Percentiles rank a stretch among this genome's conserved stretches.
These are phyloP conservation scores for Drosophila siamana DNA, from an alignment of 2,888 invertebrate species.

Conservation along the genomic window DNA sequence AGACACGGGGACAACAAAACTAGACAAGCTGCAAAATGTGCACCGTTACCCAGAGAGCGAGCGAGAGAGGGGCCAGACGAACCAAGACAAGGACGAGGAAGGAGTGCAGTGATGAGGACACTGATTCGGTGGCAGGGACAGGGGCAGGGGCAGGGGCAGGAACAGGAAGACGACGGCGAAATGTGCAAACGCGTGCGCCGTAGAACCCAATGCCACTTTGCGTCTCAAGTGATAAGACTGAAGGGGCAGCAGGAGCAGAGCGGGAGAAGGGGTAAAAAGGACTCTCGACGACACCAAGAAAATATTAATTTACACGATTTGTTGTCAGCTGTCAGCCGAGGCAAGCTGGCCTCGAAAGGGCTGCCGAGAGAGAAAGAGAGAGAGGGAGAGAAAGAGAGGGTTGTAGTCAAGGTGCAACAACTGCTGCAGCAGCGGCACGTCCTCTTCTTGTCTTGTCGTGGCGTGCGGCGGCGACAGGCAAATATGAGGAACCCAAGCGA, in stretches of 20 bases:
- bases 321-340: conserved; percentile 64
- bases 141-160: background rate
- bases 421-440: conserved; percentile 66
- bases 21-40: conserved; percentile 73
- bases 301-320: conserved; percentile 76
- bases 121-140: conserved; percentile 22
- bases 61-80: too few species aligned
- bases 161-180: conserved; percentile 69
- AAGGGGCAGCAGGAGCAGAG: background rate
- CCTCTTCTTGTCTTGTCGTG: conserved; percentile 49
- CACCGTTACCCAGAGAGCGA: conserved; percentile 44
- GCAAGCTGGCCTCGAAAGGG: conserved; percentile 48
- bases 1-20: conserved; percentile 8
- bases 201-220: conserved; percentile 1
- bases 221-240: conserved; percentile 61
- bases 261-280: conserved; percentile 10
- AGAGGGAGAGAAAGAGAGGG: background rate
- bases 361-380: background rate
- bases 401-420: conserved; percentile 62
- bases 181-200: conserved; percentile 75
- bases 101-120: background rate
- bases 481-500: conserved; percentile 57
- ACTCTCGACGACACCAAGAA: conserved; percentile 58
- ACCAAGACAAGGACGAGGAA: background rate
- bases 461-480: conserved; percentile 47